phyloP scores from a whole-genome alignment of 2,797 vertebrate genomes.

The Arrhamphus sclerolepis region DNA sequence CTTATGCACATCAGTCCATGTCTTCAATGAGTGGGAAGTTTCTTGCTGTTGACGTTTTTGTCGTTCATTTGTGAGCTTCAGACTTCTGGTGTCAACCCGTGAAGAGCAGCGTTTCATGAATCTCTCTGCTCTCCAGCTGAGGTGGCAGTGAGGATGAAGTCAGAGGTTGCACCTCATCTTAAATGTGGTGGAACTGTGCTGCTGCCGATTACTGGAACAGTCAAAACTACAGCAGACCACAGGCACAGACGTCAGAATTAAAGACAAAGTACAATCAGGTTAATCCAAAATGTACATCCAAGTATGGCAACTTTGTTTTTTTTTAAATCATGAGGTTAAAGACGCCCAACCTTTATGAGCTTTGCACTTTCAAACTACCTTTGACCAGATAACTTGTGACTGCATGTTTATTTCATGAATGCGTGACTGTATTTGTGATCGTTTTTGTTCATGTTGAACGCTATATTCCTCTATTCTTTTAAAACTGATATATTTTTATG shows the following conservation, averaged over 20 bases:
- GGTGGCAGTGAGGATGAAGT: neutral
- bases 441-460: slow-evolving; percentile 82
- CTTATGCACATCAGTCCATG: slow-evolving; percentile 26
- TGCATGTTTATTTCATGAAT: slow-evolving; percentile 59
- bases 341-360: slow-evolving; percentile 20
- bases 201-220: no score
- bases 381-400: slow-evolving; percentile 59
- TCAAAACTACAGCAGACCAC: no score
- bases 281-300: no score
- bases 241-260: no score
- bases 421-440: slow-evolving; percentile 70
- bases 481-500: slow-evolving; percentile 56
- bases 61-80: slow-evolving; percentile 12
- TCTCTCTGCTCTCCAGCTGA: slow-evolving; percentile 26
- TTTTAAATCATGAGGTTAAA: no score
- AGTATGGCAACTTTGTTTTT: no score
- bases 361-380: slow-evolving; percentile 60
- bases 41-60: neutral
- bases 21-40: slow-evolving; percentile 10
- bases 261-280: no score
- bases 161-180: neutral
- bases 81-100: slow-evolving; percentile 30
- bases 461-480: slow-evolving; percentile 75
- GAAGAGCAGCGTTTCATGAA: slow-evolving; percentile 2
- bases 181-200: slow-evolving; percentile 2